Evolutionary conservation across 2,797 vertebrate genomes (phyloP).

Genomic region (Peromyscus nudipes): DNA sequence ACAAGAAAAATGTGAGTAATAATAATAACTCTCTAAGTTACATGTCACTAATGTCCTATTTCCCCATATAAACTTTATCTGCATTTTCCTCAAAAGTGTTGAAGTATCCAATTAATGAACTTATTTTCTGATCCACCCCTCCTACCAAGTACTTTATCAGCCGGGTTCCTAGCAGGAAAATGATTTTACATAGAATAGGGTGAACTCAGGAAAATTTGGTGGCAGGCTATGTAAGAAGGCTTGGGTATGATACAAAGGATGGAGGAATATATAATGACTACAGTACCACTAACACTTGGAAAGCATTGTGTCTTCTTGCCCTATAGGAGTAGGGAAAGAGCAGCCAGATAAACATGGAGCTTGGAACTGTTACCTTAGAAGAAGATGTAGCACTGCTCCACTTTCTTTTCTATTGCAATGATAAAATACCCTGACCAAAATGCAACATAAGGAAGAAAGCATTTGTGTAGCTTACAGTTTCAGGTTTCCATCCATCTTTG

Average conservation of each 20-base stretch:
- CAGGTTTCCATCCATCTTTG: neutral
- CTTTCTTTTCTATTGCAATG: neutral
- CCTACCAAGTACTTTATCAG: neutral
- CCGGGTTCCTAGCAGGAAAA: neutral
- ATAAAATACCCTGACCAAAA: neutral
- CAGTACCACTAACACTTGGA: neutral
- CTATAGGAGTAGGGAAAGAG: neutral
- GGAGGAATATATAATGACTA: neutral
- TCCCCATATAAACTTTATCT: neutral
- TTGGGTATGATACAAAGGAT: neutral
- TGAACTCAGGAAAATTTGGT: neutral
- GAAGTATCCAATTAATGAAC: neutral
- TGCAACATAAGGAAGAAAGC: neutral
- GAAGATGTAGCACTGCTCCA: neutral
- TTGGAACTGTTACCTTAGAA: neutral
- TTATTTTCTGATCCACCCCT: neutral
- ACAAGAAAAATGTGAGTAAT: neutral
- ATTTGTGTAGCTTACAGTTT: neutral
- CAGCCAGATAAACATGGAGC: neutral
- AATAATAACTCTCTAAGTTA: neutral
- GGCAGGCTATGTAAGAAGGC: neutral
- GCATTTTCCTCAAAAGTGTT: neutral
- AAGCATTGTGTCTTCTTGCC: neutral
- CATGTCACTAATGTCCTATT: neutral
- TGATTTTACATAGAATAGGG: neutral